Evolutionary conservation across 2,888 invertebrate genomes (phyloP), one percentile per base, ranked within the genome.

Genomic region (Caenorhabditis virilis): DNA sequence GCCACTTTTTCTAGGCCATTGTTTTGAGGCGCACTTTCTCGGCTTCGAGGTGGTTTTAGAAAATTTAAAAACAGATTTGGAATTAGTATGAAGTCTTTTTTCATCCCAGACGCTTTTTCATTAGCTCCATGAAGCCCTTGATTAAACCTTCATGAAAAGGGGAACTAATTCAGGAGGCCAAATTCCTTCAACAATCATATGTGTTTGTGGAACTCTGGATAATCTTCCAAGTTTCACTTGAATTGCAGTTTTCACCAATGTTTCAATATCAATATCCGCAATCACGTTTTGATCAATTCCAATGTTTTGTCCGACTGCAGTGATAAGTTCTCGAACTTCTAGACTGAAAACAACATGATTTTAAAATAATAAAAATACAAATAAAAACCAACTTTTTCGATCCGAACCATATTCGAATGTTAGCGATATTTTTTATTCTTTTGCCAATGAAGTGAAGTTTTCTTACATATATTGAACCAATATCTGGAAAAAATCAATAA

Each of bases 341-440:
- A 80, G 60, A 36, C 79, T 80, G 47, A 38, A 71, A 53, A 43
- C 9, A 26, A n/a, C 13, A n/a, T 18, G 25, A 36, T 15, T 45
- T 16, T 7, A 22, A 46, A 38, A 53, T 15, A 16, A n/a, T n/a
- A 18, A 23, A 27, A 41, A 13, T 15, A 18, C 2, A 27, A 41
- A 27, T 15, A 16, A 35, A 39, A 48, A 46, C 68, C 51, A 41
- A 79, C 79, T 75, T 65, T 61, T 74, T 78, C 4, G 78, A 73
- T 20, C 81, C 81, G 48, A 82, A 80, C 79, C 81, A 82, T 27
- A 81, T 78, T 7, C 68, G 63, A 48, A 78, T 76, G 41, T 77
- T 76, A 7, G 77, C 79, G 36, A 82, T 77, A 49, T 79, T 77
- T 16, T 72, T 72, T 22, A 78, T 56, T 45, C 74, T 72, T 43